Conservation (phyloP, 1,140 invertebrate genomes). For the Drosophila ercepeae region DNA sequence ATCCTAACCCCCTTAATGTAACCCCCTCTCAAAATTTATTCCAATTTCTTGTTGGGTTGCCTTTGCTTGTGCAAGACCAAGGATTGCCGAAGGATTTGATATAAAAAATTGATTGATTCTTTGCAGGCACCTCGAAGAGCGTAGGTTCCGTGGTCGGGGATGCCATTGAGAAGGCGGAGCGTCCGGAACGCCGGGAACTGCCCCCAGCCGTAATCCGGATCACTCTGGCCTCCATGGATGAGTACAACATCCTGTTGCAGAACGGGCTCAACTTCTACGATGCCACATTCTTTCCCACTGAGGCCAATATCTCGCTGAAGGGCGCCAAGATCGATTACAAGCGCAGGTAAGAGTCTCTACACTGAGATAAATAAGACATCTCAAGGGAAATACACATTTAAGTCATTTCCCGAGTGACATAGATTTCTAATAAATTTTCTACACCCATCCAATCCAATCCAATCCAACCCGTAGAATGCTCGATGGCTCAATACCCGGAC, state of each 20-base stretch:
- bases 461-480: slow-evolving; percentile 83
- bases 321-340: slow-evolving; percentile 84
- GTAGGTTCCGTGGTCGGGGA: slow-evolving; percentile 61
- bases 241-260: slow-evolving; percentile 91
- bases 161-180: slow-evolving; percentile 83
- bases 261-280: slow-evolving; percentile 94
- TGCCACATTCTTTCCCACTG: slow-evolving; percentile 93
- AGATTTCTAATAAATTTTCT: not conserved
- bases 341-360: slow-evolving; percentile 83
- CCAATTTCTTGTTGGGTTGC: too few species aligned
- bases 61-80: too few species aligned
- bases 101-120: too few species aligned
- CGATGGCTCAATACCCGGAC: slow-evolving; percentile 86
- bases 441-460: not conserved
- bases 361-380: too few species aligned
- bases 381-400: too few species aligned
- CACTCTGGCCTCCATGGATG: slow-evolving; percentile 91
- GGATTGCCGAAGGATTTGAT: too few species aligned
- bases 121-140: slow-evolving; percentile 60
- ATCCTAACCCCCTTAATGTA: too few species aligned
- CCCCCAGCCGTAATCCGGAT: slow-evolving; percentile 87
- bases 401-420: too few species aligned
- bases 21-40: too few species aligned
- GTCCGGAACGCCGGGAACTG: slow-evolving; percentile 84
- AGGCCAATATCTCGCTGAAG: slow-evolving; percentile 87